phyloP scores from a whole-genome alignment of 1,140 invertebrate genomes.

The Bradysia coprophila region DNA sequence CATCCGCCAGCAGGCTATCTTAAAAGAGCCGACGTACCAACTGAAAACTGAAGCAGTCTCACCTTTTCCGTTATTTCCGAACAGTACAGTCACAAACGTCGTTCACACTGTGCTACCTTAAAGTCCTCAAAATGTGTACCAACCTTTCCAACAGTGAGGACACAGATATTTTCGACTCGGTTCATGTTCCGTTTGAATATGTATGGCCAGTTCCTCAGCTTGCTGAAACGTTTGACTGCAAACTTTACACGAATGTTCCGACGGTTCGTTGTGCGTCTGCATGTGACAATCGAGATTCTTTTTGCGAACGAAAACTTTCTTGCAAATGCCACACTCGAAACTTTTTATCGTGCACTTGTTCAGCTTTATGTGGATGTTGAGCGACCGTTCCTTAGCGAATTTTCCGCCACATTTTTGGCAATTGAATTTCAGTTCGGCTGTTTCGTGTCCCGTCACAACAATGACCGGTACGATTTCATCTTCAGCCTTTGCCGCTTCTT shows the following conservation, averaged over 20 bases:
- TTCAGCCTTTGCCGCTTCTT: slow-evolving; percentile 3
- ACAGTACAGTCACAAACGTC: no score
- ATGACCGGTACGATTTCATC: neutral
- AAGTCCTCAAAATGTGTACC: neutral
- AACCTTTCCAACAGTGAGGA: slow-evolving; percentile 33
- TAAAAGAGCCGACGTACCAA: no score
- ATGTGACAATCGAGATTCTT: slow-evolving; percentile 24
- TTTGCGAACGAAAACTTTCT: slow-evolving; percentile 27
- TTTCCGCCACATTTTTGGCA: slow-evolving; percentile 13
- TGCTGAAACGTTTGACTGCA: slow-evolving; percentile 19
- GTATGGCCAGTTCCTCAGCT: slow-evolving; percentile 21
- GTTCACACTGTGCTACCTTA: neutral
- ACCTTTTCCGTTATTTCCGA: no score
- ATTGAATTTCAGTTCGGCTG: slow-evolving; percentile 10
- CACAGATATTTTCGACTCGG: slow-evolving; percentile 34
- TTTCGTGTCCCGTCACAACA: slow-evolving; percentile 7
- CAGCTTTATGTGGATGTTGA: slow-evolving; percentile 8
- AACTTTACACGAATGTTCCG: slow-evolving; percentile 14
- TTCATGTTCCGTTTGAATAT: slow-evolving; percentile 27
- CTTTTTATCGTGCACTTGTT: slow-evolving; percentile 12
- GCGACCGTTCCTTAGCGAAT: slow-evolving; percentile 11
- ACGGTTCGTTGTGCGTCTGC: slow-evolving; percentile 7
- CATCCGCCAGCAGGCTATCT: no score
- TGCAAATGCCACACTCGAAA: slow-evolving; percentile 15
- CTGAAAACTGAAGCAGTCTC: no score